A percentile compares a stretch with the other conserved stretches of the same genome.
These are phyloP conservation scores for Styela plicata DNA, from an alignment of 23 tunicate genomes.

Conservation along the genomic window DNA sequence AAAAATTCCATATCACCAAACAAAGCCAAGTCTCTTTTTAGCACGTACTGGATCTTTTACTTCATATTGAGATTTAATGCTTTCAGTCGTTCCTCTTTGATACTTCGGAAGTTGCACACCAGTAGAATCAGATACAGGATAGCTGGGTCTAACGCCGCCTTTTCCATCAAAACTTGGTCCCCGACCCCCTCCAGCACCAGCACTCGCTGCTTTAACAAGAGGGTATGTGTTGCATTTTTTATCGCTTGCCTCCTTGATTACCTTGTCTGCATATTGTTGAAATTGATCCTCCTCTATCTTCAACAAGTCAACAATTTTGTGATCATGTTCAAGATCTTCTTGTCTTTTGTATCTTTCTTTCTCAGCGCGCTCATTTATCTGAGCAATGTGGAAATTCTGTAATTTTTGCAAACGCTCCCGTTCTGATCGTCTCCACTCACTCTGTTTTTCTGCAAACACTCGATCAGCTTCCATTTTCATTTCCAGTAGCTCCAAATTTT, in stretches of 20 bases:
- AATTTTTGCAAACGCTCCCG: constrained; percentile 35
- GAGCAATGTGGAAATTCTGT: constrained; percentile 69
- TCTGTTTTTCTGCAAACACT: constrained; percentile 60
- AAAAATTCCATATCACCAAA: constrained; percentile 75
- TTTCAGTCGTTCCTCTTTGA: constrained; percentile 66
- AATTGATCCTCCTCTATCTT: constrained; percentile 79
- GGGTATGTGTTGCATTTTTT: constrained; percentile 80
- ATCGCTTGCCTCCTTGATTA: constrained; percentile 71
- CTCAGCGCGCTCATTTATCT: constrained; percentile 80
- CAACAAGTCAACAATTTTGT: constrained; percentile 43
- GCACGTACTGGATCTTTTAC: constrained; percentile 63
- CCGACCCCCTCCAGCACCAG: constrained; percentile 87
- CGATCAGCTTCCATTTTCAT: constrained; percentile 79
- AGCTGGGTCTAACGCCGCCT: constrained; percentile 87
- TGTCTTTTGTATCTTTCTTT: constrained; percentile 53
- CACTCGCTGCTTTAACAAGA: constrained; percentile 63
- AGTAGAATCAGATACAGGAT: constrained; percentile 73
- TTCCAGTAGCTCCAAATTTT: constrained; percentile 41
- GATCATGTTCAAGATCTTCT: constrained; percentile 41
- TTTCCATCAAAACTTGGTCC: constrained; percentile 79
- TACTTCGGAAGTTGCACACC: constrained; percentile 72
- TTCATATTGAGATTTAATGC: constrained; percentile 68
- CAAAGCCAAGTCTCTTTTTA: constrained; percentile 83
- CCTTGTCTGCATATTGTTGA: constrained; percentile 74
- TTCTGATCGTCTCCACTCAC: constrained; percentile 35